Conservation (phyloP, 1,140 invertebrate species). For the Anastrepha obliqua region DNA sequence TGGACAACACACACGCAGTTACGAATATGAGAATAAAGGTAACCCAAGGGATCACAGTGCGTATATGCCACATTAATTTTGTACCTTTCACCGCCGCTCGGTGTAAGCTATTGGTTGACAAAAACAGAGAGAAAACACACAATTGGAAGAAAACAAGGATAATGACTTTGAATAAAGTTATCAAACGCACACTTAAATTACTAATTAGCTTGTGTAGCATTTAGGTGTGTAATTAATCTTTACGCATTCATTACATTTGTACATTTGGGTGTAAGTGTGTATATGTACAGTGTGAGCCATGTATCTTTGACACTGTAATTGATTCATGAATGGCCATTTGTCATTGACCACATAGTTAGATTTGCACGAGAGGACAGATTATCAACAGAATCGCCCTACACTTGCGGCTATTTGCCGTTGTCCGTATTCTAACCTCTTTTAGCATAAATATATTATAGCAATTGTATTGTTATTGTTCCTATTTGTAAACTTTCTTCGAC, state of each 20-base stretch:
- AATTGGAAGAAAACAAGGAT: background rate
- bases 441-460: background rate
- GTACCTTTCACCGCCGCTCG: background rate
- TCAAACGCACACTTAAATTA: conserved; percentile 33
- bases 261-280: background rate
- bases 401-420: background rate
- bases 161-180: conserved; percentile 33
- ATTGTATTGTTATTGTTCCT: no score
- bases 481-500: no score
- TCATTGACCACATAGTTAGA: background rate
- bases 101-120: background rate
- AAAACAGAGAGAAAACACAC: background rate
- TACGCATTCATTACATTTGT: no score
- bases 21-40: background rate
- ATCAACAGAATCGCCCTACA: background rate
- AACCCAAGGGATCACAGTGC: background rate
- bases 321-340: conserved; percentile 34
- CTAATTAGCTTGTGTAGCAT: background rate
- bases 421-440: background rate
- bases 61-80: background rate
- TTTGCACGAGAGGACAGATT: background rate
- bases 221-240: background rate
- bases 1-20: background rate
- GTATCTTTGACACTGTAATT: conserved; percentile 26
- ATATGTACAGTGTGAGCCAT: background rate